Conservation (phyloP, 1,140 invertebrate species). For the Saxidomus purpurata region DNA sequence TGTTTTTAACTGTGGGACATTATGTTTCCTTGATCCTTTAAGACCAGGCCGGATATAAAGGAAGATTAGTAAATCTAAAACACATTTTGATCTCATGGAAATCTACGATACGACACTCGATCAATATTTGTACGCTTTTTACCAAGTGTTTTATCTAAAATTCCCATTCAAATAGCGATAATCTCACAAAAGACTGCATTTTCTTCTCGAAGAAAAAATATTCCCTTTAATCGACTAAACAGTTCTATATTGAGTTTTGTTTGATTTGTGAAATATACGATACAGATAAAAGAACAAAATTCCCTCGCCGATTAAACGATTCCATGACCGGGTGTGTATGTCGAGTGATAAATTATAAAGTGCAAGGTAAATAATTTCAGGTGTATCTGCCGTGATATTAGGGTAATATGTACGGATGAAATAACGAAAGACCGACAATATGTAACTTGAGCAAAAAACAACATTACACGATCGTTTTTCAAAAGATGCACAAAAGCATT, state of each 20-base stretch:
- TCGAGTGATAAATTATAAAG: conserved; percentile 45
- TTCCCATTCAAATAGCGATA: conserved; percentile 53
- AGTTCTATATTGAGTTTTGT: conserved; percentile 27
- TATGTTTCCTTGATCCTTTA: conserved; percentile 55
- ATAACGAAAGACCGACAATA: background rate
- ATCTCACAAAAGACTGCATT: conserved; percentile 37
- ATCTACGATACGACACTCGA: conserved; percentile 55
- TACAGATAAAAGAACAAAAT: conserved; percentile 42
- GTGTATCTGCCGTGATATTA: background rate
- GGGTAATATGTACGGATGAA: conserved; percentile 31
- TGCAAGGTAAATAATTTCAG: conserved; percentile 43
- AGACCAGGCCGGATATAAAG: conserved; percentile 33
- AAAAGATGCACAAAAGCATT: conserved; percentile 30
- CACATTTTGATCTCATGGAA: conserved; percentile 55
- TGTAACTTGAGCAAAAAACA: conserved; percentile 30
- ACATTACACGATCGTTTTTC: conserved; percentile 20
- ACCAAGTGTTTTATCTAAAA: conserved; percentile 48
- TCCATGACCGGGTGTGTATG: background rate
- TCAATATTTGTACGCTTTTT: conserved; percentile 66
- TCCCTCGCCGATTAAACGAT: conserved; percentile 11
- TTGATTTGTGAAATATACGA: conserved; percentile 55
- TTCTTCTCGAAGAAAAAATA: conserved; percentile 45
- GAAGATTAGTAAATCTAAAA: conserved; percentile 60
- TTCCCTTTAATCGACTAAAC: conserved; percentile 58
- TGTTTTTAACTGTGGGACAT: conserved; percentile 56